Conservation (phyloP, 2,113 vertebrate genomes). For the Monopterus albus region DNA sequence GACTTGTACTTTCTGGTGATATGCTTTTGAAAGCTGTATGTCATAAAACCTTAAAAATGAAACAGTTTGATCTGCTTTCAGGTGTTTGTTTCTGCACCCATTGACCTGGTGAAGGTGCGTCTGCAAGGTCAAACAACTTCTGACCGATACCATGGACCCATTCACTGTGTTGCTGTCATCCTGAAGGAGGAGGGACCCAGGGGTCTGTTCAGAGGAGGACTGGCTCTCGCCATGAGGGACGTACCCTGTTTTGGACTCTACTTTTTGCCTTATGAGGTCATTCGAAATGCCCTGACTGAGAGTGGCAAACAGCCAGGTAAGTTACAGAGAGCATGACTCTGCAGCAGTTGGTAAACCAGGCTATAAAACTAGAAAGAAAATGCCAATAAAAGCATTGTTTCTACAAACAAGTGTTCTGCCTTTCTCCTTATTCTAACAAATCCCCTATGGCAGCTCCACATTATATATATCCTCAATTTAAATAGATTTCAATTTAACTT, state of each 20-base stretch:
- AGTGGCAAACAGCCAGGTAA: conserved; percentile 78
- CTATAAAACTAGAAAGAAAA: no score
- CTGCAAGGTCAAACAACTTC: conserved; percentile 83
- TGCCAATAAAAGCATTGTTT: no score
- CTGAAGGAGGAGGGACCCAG: conserved; percentile 79
- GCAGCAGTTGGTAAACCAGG: no score
- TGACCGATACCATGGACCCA: conserved; percentile 75
- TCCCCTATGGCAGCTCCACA: no score
- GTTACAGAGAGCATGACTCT: conserved; percentile 1
- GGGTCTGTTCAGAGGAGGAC: conserved; percentile 83
- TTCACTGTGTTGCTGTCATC: conserved; percentile 81
- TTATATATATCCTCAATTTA: no score
- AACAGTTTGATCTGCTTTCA: conserved; percentile 57
- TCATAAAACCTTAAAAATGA: no score
- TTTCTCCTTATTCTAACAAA: no score
- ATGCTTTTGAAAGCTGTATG: background rate
- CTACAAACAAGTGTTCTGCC: no score
- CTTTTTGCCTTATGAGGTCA: conserved; percentile 83
- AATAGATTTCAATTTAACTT: no score
- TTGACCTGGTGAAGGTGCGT: conserved; percentile 89
- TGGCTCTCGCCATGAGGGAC: conserved; percentile 83
- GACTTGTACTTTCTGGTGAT: no score
- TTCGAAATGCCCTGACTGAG: conserved; percentile 72
- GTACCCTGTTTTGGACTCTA: conserved; percentile 84
- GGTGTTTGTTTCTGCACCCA: conserved; percentile 80